Base-by-base conservation (phyloP, 2,888 invertebrate genomes). In the Amblyteles armatorius region DNA sequence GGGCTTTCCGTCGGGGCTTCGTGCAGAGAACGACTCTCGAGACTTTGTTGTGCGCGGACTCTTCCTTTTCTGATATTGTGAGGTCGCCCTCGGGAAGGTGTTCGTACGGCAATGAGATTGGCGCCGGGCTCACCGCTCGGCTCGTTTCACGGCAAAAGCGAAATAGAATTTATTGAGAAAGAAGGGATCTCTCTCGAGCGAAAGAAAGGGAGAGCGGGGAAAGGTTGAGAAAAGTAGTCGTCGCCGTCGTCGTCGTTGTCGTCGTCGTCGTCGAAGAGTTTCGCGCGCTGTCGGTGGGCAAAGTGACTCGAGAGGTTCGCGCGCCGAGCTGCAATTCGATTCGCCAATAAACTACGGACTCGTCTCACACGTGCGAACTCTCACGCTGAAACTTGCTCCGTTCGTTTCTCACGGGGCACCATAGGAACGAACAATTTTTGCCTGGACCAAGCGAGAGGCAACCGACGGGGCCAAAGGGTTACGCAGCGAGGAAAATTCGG, bases 321-420 rank as follows among this genome's bases (percentile, higher is more conserved):
- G 89, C 87, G 87, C 88, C 87, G 88, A 86, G 87, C 29, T 16
- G 33, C 87, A 88, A 92, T 92, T 92, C 92, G 91, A 92, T 88
- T 91, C 91, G 91, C 92, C 88, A 88, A 89, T 92, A 91, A 92
- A 91, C 86, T 84, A 90, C 87, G 89, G 68, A 86, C 88, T 90
- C 89, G 91, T 89, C 90, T 88, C 87, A 80, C 85, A 76, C 72
- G 82, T 83, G 72, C 84, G 79, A 85, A 86, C 79, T 87, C 86
- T 85, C 77, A 82, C 67, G 82, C 69, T 79, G 52, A 71, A 57
- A 60, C 36, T 60, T 52, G 50, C 65, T 2, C 52, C 52, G 68
- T 77, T 48, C 7, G 74, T 26, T 74, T 78, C 78, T 77, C 80
- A 60, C 85, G 77, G 63, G n/a, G 36, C 63, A 33, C n/a, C 50